Evolutionary conservation across 2,113 vertebrate genomes (phyloP).

Genomic region (Oncorhynchus mykiss): DNA sequence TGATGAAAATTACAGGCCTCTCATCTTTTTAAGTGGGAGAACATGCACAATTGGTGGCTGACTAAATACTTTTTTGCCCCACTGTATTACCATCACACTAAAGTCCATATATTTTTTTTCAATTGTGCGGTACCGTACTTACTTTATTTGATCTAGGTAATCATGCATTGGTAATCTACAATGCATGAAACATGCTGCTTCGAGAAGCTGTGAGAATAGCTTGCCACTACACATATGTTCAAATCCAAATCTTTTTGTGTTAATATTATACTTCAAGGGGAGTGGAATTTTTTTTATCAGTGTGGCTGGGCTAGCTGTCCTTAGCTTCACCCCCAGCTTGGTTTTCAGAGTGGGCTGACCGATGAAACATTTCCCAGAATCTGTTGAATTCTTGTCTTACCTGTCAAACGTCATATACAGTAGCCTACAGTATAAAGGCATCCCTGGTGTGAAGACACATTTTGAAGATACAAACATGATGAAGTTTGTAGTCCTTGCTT

Average conservation of each 20-base stretch:
- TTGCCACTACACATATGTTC: slow-evolving; percentile 13
- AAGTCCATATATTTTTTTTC: too few relatives aligned
- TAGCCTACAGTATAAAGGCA: slow-evolving; percentile 53
- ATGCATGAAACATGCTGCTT: background rate
- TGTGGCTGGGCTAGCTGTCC: background rate
- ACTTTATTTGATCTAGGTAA: background rate
- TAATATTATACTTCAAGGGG: slow-evolving; percentile 9
- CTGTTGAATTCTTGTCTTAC: slow-evolving; percentile 6
- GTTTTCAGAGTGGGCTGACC: slow-evolving; percentile 11
- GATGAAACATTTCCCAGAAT: slow-evolving; percentile 25
- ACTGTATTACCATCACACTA: too few relatives aligned
- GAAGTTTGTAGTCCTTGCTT: slow-evolving; percentile 70
- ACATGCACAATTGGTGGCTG: too few relatives aligned
- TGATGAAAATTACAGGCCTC: too few relatives aligned
- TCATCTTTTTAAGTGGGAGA: too few relatives aligned
- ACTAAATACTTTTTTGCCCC: too few relatives aligned
- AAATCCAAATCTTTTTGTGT: background rate
- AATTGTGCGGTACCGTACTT: too few relatives aligned
- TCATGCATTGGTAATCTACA: background rate
- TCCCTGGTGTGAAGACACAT: background rate
- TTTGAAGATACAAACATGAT: slow-evolving; percentile 56
- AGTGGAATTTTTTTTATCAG: background rate
- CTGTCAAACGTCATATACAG: slow-evolving; percentile 27
- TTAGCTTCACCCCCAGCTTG: background rate
- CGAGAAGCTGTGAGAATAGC: slow-evolving; percentile 23